Conservation (phyloP, 2,888 invertebrate species). For the Agrochola litura region DNA sequence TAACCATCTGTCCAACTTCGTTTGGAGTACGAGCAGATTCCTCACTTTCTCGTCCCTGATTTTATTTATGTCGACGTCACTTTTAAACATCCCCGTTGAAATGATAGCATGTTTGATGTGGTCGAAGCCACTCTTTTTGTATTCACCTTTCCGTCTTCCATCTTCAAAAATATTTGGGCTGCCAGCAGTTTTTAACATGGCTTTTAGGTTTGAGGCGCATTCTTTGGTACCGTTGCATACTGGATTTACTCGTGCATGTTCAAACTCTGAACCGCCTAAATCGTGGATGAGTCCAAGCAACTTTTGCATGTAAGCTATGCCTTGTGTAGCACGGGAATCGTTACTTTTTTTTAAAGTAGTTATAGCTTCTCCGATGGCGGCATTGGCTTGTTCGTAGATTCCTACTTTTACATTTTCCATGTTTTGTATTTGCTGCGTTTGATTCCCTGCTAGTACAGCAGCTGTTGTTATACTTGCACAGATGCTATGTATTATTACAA, state of each 20-base stretch:
- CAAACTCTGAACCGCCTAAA: too few species aligned
- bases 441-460: not conserved
- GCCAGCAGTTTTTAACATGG: not conserved
- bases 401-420: conserved; percentile 33
- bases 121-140: conserved; percentile 20
- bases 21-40: conserved; percentile 20
- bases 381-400: conserved; percentile 34
- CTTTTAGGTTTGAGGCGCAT: not conserved
- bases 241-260: not conserved
- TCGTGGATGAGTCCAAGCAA: not conserved
- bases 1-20: conserved; percentile 43
- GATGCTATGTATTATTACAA: conserved; percentile 18
- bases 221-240: conserved; percentile 16
- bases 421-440: conserved; percentile 18
- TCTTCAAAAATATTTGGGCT: not conserved
- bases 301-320: conserved; percentile 41
- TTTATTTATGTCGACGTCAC: not conserved
- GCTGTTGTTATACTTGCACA: not conserved
- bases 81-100: not conserved
- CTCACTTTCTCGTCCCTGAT: conserved; percentile 6
- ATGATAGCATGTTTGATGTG: conserved; percentile 23
- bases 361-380: conserved; percentile 39
- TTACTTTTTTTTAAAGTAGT: conserved; percentile 31
- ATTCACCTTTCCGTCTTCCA: not conserved
- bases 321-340: conserved; percentile 29